Evolutionary conservation across 2,113 vertebrate genomes (phyloP).

Genomic region (Pitta sordida): DNA sequence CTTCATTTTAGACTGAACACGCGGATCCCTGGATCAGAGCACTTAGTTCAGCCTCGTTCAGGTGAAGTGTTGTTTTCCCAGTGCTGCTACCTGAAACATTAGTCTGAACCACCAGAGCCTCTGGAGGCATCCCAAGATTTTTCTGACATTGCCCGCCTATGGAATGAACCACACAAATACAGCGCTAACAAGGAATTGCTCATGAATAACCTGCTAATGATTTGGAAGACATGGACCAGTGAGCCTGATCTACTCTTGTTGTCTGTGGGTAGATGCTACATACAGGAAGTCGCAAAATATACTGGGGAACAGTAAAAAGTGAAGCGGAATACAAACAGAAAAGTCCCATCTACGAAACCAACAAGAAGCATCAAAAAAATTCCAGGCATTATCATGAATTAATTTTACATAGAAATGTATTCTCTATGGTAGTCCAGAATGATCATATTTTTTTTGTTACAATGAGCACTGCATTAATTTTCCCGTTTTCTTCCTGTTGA

Average conservation of each 20-base stretch:
- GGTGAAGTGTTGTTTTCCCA: not conserved
- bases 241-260: not conserved
- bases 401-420: not conserved
- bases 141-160: not conserved
- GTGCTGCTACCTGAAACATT: not conserved
- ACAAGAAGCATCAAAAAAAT: not conserved
- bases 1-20: not conserved
- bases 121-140: not conserved
- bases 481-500: not conserved
- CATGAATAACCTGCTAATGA: not conserved
- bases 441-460: not conserved
- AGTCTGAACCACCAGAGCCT: not conserved
- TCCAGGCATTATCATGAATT: not conserved
- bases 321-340: not conserved
- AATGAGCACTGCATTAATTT: not conserved
- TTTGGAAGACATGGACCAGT: not conserved
- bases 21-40: not conserved
- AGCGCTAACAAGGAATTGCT: not conserved
- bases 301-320: not conserved
- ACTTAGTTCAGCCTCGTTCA: not conserved
- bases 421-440: not conserved
- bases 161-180: not conserved
- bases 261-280: not conserved
- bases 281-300: accelerated
- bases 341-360: not conserved